Conservation (phyloP, 2,113 vertebrate species). For the Psettodes erumei region DNA sequence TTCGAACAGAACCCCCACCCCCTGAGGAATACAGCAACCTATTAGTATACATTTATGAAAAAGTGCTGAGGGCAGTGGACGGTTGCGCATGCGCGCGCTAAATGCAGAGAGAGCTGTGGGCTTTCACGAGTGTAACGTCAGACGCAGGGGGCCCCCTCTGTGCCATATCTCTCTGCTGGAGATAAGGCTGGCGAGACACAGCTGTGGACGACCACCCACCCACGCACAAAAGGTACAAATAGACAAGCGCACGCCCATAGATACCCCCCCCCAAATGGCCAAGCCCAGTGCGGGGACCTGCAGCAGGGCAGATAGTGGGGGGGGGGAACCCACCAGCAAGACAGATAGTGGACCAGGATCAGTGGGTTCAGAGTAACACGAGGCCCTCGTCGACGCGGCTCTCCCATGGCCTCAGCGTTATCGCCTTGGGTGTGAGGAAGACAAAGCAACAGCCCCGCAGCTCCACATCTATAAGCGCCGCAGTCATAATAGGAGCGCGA, state of each 20-base stretch:
- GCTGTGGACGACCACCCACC: constrained; percentile 70
- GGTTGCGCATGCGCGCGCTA: constrained; percentile 8
- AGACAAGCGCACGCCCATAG: constrained; percentile 42
- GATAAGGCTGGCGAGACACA: constrained; percentile 72
- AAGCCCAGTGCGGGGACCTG: constrained; percentile 46
- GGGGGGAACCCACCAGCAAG: constrained; percentile 37
- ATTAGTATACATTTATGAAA: constrained; percentile 57
- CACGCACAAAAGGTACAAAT: constrained; percentile 59
- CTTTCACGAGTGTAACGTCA: constrained; percentile 60
- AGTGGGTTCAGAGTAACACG: constrained; percentile 52
- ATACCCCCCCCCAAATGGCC: constrained; percentile 37
- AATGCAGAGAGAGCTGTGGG: constrained; percentile 31
- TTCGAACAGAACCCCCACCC: constrained; percentile 35
- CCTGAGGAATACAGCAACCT: constrained; percentile 50
- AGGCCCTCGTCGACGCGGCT: constrained; percentile 34
- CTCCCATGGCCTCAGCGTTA: constrained; percentile 65
- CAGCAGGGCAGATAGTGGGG: constrained; percentile 53
- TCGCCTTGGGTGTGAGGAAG: constrained; percentile 59
- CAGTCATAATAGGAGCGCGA: constrained; percentile 56
- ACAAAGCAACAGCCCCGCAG: constrained; percentile 60
- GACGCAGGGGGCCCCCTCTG: constrained; percentile 57
- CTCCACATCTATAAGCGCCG: constrained; percentile 4
- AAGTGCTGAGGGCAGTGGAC: constrained; percentile 30
- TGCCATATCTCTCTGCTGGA: constrained; percentile 64
- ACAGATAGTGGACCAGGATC: constrained; percentile 64